Percentiles rank a stretch among this genome's conserved stretches.
These are phyloP conservation scores for Patiria miniata DNA, from an alignment of 35 echinoderm and acorn worm genomes.

Conservation along the genomic window DNA sequence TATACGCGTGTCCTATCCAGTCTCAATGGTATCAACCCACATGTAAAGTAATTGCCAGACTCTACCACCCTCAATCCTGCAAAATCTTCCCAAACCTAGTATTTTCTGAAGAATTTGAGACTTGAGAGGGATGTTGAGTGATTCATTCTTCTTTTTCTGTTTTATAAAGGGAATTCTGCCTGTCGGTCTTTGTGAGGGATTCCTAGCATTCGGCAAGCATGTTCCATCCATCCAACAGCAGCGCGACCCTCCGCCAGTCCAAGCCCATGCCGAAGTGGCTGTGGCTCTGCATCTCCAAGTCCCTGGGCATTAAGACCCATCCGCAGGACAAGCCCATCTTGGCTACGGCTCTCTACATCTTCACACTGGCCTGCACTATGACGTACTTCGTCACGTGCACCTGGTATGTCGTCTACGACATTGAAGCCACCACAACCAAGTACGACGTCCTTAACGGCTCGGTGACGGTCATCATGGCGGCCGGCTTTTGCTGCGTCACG, in stretches of 20 bases:
- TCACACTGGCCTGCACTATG: conserved; percentile 56
- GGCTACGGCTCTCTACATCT: conserved; percentile 56
- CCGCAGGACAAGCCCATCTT: conserved; percentile 65
- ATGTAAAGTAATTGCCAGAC: no score
- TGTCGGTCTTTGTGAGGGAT: no score
- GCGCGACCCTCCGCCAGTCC: conserved; percentile 48
- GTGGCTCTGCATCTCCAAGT: conserved; percentile 77
- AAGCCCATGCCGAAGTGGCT: conserved; percentile 78
- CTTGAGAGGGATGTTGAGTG: no score
- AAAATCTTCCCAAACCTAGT: no score
- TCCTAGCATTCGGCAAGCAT: background rate
- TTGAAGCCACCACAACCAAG: conserved; percentile 63
- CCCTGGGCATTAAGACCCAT: conserved; percentile 79
- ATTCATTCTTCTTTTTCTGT: no score
- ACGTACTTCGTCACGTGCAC: conserved; percentile 48
- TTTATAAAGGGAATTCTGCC: no score
- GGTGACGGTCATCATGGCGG: conserved; percentile 71
- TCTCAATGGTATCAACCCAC: no score
- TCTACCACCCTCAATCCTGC: no score
- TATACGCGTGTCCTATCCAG: no score
- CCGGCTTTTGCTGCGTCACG: conserved; percentile 64
- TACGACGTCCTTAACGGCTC: conserved; percentile 82
- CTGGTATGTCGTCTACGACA: conserved; percentile 71
- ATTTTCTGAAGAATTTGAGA: no score
- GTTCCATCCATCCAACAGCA: conserved; percentile 31